Evolutionary conservation across 2,797 vertebrate species (phyloP).

Genomic region (Austrolebias charrua): DNA sequence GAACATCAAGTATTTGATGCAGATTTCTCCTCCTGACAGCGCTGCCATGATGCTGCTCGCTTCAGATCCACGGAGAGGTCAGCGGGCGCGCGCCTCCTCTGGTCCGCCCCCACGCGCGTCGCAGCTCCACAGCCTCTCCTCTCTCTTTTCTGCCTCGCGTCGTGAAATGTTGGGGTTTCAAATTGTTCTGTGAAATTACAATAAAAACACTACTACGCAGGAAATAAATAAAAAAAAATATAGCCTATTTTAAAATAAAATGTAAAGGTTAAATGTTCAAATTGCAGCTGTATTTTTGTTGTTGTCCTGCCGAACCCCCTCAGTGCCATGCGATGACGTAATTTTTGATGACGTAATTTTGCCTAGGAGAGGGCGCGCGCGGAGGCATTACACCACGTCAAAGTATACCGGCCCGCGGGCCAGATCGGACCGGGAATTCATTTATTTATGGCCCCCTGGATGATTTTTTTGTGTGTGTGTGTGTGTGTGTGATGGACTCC

Average conservation of each 20-base stretch:
- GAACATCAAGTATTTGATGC: slow-evolving; percentile 95
- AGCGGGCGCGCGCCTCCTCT: slow-evolving; percentile 62
- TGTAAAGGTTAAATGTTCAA: too few species aligned
- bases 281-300: too few species aligned
- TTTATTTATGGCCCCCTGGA: too few species aligned
- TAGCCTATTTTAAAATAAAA: too few species aligned
- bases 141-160: not conserved
- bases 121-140: slow-evolving; percentile 6
- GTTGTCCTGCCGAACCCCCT: too few species aligned
- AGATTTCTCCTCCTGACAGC: slow-evolving; percentile 93
- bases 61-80: slow-evolving; percentile 5
- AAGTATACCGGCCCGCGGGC: too few species aligned
- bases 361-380: slow-evolving; percentile 49
- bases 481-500: too few species aligned
- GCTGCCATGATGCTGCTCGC: slow-evolving; percentile 72
- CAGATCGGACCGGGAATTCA: too few species aligned
- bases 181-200: not conserved
- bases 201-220: not conserved
- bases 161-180: not conserved
- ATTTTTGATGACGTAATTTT: slow-evolving; percentile 68
- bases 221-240: not conserved
- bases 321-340: slow-evolving; percentile 54
- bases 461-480: too few species aligned
- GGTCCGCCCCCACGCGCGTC: slow-evolving; percentile 65
- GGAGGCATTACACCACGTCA: slow-evolving; percentile 26